phyloP scores from a whole-genome alignment of 53 echinoderm and acorn worm species.

The Henricia sp. region DNA sequence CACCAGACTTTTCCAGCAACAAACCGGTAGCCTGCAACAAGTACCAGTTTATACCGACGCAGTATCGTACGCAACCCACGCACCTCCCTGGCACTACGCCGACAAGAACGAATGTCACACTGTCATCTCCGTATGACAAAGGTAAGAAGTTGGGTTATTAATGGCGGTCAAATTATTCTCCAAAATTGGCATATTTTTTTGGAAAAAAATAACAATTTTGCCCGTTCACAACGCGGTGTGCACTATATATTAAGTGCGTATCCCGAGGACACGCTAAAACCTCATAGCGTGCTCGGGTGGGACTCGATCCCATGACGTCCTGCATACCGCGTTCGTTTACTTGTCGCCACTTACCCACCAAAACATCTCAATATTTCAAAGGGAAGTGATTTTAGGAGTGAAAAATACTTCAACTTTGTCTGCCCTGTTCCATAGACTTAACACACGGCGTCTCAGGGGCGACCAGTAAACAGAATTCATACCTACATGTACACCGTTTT shows the following conservation, averaged over 20 bases:
- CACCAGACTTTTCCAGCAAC: slow-evolving; percentile 74
- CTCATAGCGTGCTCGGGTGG: too few species aligned
- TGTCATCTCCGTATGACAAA: slow-evolving; percentile 79
- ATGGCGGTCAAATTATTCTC: background rate
- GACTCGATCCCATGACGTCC: background rate
- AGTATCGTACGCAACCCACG: slow-evolving; percentile 90
- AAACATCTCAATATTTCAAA: background rate
- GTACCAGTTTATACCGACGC: slow-evolving; percentile 92
- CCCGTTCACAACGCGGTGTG: too few species aligned
- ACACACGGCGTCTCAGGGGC: too few species aligned
- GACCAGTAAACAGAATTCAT: too few species aligned
- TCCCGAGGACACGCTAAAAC: too few species aligned
- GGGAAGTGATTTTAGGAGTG: background rate
- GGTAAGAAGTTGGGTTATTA: slow-evolving; percentile 48
- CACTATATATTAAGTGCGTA: too few species aligned
- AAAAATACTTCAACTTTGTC: background rate
- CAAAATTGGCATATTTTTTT: background rate
- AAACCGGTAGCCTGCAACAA: slow-evolving; percentile 66
- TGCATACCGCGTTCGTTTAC: background rate
- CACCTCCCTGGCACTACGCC: slow-evolving; percentile 79
- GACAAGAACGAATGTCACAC: too few species aligned
- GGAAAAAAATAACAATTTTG: background rate
- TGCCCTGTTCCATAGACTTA: too few species aligned
- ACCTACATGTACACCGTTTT: background rate
- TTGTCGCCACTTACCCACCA: background rate